A percentile compares a stretch with the other conserved stretches of the same genome.
phyloP scores from a whole-genome alignment of 2,113 vertebrate genomes.

The Lagopus muta region DNA sequence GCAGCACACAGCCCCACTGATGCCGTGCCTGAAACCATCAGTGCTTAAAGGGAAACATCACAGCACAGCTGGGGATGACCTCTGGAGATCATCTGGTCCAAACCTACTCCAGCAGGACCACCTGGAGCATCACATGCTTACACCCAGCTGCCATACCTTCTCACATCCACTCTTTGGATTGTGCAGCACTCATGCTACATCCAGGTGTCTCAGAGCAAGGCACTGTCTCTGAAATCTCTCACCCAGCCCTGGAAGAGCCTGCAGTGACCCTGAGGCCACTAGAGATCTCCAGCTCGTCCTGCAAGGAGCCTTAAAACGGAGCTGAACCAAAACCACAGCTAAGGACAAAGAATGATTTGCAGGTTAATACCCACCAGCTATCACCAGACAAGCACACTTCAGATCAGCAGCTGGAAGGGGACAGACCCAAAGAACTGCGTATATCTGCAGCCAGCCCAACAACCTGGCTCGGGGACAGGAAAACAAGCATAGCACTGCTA shows the following conservation, averaged over 20 bases:
- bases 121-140: neutral
- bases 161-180: fast-evolving
- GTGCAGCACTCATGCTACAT: neutral
- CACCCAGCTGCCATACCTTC: neutral
- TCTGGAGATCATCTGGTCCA: neutral
- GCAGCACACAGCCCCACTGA: neutral
- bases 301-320: neutral
- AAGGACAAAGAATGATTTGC: neutral
- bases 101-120: neutral
- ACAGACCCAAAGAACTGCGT: neutral
- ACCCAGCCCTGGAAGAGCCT: neutral
- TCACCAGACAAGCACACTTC: neutral
- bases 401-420: neutral
- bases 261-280: neutral
- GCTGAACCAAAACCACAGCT: neutral
- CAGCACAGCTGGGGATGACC: neutral
- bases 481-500: neutral
- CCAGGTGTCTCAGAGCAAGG: neutral
- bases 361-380: neutral
- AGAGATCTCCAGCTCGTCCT: neutral
- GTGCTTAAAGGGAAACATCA: fast-evolving
- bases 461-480: neutral
- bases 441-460: neutral
- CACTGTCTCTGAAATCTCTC: neutral
- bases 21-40: fast-evolving